These are phyloP conservation scores for Euzophera pinguis DNA, from an alignment of 2,888 invertebrate species.

Conservation along the genomic window DNA sequence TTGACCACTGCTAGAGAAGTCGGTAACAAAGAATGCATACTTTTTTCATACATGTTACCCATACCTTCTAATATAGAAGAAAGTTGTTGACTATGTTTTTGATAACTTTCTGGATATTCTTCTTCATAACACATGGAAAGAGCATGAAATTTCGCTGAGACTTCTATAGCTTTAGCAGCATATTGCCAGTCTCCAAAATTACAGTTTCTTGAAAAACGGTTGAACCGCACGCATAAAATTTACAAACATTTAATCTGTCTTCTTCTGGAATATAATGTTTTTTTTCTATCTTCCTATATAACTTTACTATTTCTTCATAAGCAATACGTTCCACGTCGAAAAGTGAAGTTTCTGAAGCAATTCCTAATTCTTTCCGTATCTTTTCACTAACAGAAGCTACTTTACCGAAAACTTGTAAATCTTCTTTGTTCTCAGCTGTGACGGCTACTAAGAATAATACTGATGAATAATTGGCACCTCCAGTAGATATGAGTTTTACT, in stretches of 20 bases:
- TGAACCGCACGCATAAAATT: constrained; percentile 3
- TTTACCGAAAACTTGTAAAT: constrained; percentile 45
- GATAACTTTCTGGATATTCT: constrained; percentile 28
- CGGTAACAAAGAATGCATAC: neutral
- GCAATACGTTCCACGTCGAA: constrained; percentile 13
- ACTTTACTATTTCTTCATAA: constrained; percentile 10
- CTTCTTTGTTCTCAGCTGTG: constrained; percentile 17
- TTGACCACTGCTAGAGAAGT: neutral
- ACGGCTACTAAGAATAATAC: constrained; percentile 31
- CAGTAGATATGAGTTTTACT: constrained; percentile 36
- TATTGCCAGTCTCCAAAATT: constrained; percentile 40
- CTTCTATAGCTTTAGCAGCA: constrained; percentile 27
- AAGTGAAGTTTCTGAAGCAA: constrained; percentile 16
- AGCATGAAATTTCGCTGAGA: constrained; percentile 46
- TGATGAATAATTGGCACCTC: constrained; percentile 47
- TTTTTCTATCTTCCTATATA: constrained; percentile 27
- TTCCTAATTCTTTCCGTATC: constrained; percentile 22
- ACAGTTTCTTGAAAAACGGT: constrained; percentile 26
- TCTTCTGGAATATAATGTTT: constrained; percentile 25
- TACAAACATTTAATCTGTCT: constrained; percentile 18
- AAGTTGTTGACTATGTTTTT: neutral
- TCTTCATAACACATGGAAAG: constrained; percentile 39
- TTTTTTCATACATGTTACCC: neutral
- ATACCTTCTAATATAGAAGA: neutral
- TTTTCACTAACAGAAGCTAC: constrained; percentile 26